Base-by-base conservation (phyloP, 2,888 invertebrate genomes). In the Nowickia ferox region DNA sequence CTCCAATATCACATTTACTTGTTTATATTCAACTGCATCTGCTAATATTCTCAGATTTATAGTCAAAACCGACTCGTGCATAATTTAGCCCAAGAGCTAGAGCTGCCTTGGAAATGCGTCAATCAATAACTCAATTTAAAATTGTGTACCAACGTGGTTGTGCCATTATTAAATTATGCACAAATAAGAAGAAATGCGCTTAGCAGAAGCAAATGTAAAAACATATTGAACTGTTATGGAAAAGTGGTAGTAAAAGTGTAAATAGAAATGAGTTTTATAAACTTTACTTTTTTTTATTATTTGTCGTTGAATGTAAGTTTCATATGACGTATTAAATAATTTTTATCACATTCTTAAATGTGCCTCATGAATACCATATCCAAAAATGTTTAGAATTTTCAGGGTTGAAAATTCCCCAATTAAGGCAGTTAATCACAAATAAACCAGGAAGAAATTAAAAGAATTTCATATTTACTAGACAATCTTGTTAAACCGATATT, bases 21-120 rank as follows among this genome's bases (percentile, higher is more conserved):
- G 44, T 53, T 46, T 17, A 44, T 66, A 63, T 44, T 57, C 42
- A 40, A 46, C 57, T 66, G 74, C 74, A 79, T 75, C 74, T 84
- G 68, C 84, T 74, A 77, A 63, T 55, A 42, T 75, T 74, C 69
- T 40, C 78, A 66, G 30, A 84, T 66, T 72, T 61, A 69, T 78
- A 78, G 74, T 75, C 61, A 63, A 57, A 42, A 75, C 22, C 63
- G 63, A 71, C 51, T 84, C 65, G 22, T 84, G 84, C 80, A 80
- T 71, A 71, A 80, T 84, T 80, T 84, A 75, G 46, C 71, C 65
- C 66, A 71, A 76, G 75, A 76, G 69, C 65, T 75, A 76, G 75
- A 76, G 69, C 65, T 75, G n/a, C 57, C 53, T 17, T 51, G 79
- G 38, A 71, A 76, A 71, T 76, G 71, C 65, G 59, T 80, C 53